A percentile compares a stretch with the other conserved stretches of the same genome.
Evolutionary conservation across 2,888 invertebrate species (phyloP).

Genomic region (Amiota communis): DNA sequence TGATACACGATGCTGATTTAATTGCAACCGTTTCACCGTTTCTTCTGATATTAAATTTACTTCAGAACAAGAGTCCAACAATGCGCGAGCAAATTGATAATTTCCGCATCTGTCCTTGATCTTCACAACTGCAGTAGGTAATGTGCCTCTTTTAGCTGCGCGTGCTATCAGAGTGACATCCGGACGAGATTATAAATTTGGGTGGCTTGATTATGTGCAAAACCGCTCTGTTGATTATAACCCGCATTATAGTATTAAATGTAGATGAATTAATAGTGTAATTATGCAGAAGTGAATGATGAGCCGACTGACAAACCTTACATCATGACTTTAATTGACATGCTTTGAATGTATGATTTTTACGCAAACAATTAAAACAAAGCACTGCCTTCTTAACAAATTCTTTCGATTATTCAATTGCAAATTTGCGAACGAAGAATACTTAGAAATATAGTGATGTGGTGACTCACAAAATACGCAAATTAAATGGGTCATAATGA

Average conservation of each 20-base stretch:
- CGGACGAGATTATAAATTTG: background rate
- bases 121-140: background rate
- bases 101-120: background rate
- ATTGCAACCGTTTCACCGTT: background rate
- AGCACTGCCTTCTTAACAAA: conserved; percentile 2
- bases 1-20: background rate
- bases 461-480: conserved; percentile 1
- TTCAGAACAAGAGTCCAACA: background rate
- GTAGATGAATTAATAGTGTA: background rate
- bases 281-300: background rate
- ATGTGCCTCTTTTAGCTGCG: background rate
- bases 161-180: background rate
- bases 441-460: background rate
- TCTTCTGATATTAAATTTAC: background rate
- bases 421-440: background rate
- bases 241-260: background rate
- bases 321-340: background rate
- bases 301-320: background rate
- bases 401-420: background rate
- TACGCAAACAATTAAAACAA: background rate
- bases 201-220: background rate
- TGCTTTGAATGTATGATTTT: background rate
- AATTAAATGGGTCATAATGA: background rate
- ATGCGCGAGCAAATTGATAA: background rate
- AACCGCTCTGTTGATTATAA: background rate